Evolutionary conservation across 2,113 vertebrate genomes (phyloP), one percentile per base, ranked within the genome.

Genomic region (Petroica traversi): DNA sequence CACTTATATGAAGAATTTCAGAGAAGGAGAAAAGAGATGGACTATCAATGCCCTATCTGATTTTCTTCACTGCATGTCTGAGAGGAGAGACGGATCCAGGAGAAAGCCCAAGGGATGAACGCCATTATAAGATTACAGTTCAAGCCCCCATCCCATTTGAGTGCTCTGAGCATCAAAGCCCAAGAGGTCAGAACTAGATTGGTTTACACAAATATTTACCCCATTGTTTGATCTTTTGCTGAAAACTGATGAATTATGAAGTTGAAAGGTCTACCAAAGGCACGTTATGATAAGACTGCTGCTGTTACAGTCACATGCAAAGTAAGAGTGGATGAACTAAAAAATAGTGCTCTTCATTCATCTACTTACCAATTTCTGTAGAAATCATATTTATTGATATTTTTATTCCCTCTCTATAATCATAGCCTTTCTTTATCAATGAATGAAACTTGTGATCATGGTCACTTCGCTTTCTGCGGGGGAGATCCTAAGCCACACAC

Each of bases 311-410:
- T 48, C 31, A 28, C 22, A 74, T 1, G 5, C 0, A 1, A 89
- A 67, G 36, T 38, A 72, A n/a, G 24, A 31, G 28, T 2, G 28
- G 59, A 58, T 29, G 23, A 91, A 73, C 46, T 51, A 61, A 66
- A 69, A 91, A 52, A 2, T 43, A 66, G 22, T 31, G 18, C 3
- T 71, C 34, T 83, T 64, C 57, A 40, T 79, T 88, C 67, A 69
- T 78, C 64, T 52, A 71, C 41, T 57, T 67, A 71, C 57, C 43
- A n/a, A 62, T 68, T 94, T 91, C 79, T 41, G 33, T 16, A 25
- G 54, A 91, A 92, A 94, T 63, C 48, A 12, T 88, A 75, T 43
- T 92, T 85, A 85, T 48, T 89, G 83, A 87, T 88, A 36, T 14
- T 81, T 34, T 77, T 80, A 66, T 45, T 91, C 24, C 34, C 28